Base-by-base conservation (phyloP, 2,113 vertebrate species). In the Ptilorrhoa leucosticta region DNA sequence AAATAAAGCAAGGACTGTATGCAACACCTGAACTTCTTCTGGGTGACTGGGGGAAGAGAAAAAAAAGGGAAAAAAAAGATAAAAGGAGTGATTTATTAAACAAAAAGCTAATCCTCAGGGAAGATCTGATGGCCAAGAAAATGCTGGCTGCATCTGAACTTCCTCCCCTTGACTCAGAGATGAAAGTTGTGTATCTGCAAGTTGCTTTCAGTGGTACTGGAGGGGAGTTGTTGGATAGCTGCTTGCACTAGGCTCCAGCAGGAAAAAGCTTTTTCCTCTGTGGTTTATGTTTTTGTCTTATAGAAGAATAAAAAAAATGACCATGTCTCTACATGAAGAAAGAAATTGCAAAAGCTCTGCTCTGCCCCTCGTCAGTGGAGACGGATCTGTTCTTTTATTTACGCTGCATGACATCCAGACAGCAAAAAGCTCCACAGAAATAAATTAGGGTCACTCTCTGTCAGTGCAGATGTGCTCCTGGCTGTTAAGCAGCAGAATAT, bases 321-420 rank as follows among this genome's bases (percentile, higher is more conserved):
- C 63, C 33, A 78, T 13, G 13, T 78, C 23, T 65, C 57, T 72
- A 85, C 70, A 75, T 7, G n/a, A 83, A 21, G 26, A 68, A 70
- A 82, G 84, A 86, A 66, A 81, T 26, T 58, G n/a, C 65, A 60
- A 75, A 66, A 44, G 26, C 45, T 87, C 51, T 90, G 71, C 66
- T 88, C 57, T 95, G 61, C 70, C 45, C 50, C 72, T 93, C 39
- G 8, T 78, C 65, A 90, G 40, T 60, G 50, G 47, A 84, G 65
- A 71, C 2, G 20, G 70, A 82, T 63, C 54, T 88, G 71, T 84
- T 93, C 65, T 96, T 96, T 82, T 95, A 94, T 94, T 96, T 89
- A 94, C 64, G 19, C 45, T 56, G 28, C 66, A 53, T 70, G 84
- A 61, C 39, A 84, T 28, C 35, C 35, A 78, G 48, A 64, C 83